Evolutionary conservation across 2,888 invertebrate genomes (phyloP).

Genomic region (Malthinus seriepunctatus): DNA sequence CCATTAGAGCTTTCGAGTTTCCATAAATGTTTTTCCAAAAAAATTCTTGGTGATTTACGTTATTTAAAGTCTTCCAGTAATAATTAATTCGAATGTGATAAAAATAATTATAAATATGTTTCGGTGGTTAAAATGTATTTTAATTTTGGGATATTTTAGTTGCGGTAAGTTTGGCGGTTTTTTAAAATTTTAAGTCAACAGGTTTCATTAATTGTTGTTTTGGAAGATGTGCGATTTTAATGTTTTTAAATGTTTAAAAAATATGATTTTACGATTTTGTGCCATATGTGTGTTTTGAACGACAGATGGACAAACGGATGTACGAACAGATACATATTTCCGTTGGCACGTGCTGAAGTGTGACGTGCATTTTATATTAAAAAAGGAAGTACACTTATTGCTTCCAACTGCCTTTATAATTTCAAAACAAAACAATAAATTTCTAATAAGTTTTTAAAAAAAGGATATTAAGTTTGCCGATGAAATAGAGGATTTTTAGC

Average conservation of each 20-base stretch:
- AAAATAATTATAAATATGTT: constrained; percentile 7
- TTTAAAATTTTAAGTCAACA: not conserved
- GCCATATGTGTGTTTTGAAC: constrained; percentile 2
- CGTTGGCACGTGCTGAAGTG: constrained; percentile 46
- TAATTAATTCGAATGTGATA: too few species aligned
- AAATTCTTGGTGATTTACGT: too few species aligned
- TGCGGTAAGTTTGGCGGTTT: constrained; percentile 11
- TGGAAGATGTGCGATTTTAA: not conserved
- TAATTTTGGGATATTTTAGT: constrained; percentile 15
- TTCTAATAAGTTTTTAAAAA: not conserved
- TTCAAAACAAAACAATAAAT: not conserved
- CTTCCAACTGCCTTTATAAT: constrained; percentile 13
- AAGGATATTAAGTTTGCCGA: not conserved
- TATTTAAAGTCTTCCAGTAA: not conserved
- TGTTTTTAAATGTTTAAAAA: not conserved
- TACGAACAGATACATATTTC: constrained; percentile 35
- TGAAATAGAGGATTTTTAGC: too few species aligned
- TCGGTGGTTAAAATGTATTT: constrained; percentile 10
- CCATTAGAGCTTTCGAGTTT: not conserved
- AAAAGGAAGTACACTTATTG: constrained; percentile 30
- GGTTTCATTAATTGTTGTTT: not conserved
- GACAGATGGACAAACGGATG: constrained; percentile 28
- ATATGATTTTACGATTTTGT: not conserved
- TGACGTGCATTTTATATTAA: constrained; percentile 34
- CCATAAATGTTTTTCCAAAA: too few species aligned